Conservation (phyloP, 2,888 invertebrate genomes). For the Watsonalla binaria region DNA sequence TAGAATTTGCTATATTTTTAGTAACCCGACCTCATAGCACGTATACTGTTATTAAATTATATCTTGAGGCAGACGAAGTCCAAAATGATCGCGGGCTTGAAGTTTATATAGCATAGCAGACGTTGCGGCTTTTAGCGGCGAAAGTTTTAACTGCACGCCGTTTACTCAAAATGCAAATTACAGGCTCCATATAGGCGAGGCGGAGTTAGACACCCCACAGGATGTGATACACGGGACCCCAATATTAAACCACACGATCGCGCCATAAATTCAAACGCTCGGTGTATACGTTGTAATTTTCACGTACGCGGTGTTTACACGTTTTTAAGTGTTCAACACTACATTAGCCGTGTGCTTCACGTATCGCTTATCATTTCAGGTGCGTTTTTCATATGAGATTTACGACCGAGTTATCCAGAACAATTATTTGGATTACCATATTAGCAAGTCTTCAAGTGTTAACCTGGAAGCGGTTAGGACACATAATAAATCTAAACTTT, state of each 20-base stretch:
- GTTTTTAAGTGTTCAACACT: slow-evolving; percentile 39
- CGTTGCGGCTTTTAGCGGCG: slow-evolving; percentile 53
- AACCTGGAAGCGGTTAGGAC: too few relatives aligned
- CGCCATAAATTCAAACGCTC: slow-evolving; percentile 62
- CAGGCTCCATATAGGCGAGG: slow-evolving; percentile 56
- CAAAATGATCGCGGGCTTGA: slow-evolving; percentile 42
- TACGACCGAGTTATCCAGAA: not conserved
- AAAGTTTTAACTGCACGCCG: slow-evolving; percentile 69
- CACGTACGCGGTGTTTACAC: slow-evolving; percentile 52
- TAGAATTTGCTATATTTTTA: too few relatives aligned
- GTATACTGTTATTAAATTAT: slow-evolving; percentile 24
- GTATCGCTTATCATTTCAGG: not conserved
- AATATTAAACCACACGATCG: slow-evolving; percentile 72
- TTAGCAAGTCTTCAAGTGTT: too few relatives aligned
- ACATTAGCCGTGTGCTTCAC: not conserved
- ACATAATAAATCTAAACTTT: too few relatives aligned
- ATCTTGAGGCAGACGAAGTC: slow-evolving; percentile 30
- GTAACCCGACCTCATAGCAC: not conserved
- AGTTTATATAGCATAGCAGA: slow-evolving; percentile 51
- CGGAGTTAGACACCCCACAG: slow-evolving; percentile 51
- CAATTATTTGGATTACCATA: not conserved
- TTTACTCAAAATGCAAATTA: slow-evolving; percentile 75
- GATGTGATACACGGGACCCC: slow-evolving; percentile 67
- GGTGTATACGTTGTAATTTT: slow-evolving; percentile 56
- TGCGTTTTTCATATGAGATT: slow-evolving; percentile 8